Conservation (phyloP, 1,140 invertebrate species). For the Pseudoatta argentina region DNA sequence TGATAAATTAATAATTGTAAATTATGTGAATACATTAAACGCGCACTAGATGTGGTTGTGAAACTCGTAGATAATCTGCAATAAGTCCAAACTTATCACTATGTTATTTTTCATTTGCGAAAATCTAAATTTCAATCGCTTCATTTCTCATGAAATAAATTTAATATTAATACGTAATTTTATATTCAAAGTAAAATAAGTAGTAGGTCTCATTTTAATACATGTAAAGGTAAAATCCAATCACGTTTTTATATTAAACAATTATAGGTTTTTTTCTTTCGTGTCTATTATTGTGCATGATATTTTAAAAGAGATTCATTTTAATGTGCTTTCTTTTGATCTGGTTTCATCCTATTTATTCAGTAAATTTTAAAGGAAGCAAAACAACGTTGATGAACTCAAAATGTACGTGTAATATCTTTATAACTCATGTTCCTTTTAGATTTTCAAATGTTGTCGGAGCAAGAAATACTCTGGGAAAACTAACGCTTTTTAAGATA, state of each 20-base stretch:
- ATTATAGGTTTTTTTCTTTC: background rate
- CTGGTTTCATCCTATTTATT: background rate
- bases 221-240: background rate
- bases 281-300: background rate
- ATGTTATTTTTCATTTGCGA: slow-evolving; percentile 7
- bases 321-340: background rate
- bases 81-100: background rate
- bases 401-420: slow-evolving; percentile 23
- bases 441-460: slow-evolving; percentile 67
- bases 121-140: slow-evolving; percentile 28
- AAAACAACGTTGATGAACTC: slow-evolving; percentile 10
- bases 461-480: slow-evolving; percentile 78
- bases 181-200: background rate
- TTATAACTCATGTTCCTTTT: slow-evolving; percentile 56
- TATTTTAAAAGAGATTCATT: slow-evolving; percentile 7
- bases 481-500: slow-evolving; percentile 81
- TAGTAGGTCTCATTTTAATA: background rate
- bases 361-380: background rate
- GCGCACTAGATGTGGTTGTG: slow-evolving; percentile 43
- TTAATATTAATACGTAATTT: background rate
- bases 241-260: background rate
- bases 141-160: slow-evolving; percentile 2
- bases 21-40: slow-evolving; percentile 12
- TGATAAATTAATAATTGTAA: slow-evolving; percentile 29
- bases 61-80: slow-evolving; percentile 30